phyloP scores from a whole-genome alignment of 2,113 vertebrate genomes.

The Struthidea cinerea region DNA sequence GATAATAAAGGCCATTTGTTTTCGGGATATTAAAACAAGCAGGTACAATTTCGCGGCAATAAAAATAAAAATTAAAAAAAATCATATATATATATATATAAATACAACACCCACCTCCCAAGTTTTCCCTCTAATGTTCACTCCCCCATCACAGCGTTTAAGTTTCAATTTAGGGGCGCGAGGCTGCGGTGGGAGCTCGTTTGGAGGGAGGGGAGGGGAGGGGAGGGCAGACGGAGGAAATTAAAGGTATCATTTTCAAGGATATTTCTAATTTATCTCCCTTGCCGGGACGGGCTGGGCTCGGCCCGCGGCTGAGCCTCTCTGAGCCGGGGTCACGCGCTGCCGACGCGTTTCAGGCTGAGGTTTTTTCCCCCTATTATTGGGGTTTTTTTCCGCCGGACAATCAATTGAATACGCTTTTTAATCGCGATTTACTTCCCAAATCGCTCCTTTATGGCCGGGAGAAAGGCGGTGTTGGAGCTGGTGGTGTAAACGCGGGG shows the following conservation, averaged over 20 bases:
- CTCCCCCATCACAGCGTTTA: not conserved
- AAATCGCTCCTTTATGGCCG: not conserved
- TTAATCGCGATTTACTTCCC: not conserved
- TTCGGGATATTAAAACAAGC: slow-evolving; percentile 21
- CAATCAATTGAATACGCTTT: not conserved
- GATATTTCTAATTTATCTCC: slow-evolving; percentile 21
- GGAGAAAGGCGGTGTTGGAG: not conserved
- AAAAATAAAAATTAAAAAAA: not conserved
- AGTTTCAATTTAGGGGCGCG: slow-evolving; percentile 10
- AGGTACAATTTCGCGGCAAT: slow-evolving; percentile 17
- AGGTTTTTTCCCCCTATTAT: not conserved
- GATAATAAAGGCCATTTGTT: slow-evolving; percentile 47
- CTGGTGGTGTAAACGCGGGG: not conserved
- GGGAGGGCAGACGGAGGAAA: not conserved
- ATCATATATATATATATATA: too few relatives aligned
- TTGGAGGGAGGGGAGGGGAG: not conserved
- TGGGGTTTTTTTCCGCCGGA: not conserved
- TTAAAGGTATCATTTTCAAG: not conserved
- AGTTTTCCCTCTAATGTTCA: not conserved
- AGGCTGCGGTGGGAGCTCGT: not conserved
- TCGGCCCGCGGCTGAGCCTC: not conserved
- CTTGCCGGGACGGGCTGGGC: not conserved
- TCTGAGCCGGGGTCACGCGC: not conserved
- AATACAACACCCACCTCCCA: not conserved
- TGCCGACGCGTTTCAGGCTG: not conserved